These are phyloP conservation scores for Drosophila murphyi DNA, from an alignment of 1,140 invertebrate species.

Conservation along the genomic window DNA sequence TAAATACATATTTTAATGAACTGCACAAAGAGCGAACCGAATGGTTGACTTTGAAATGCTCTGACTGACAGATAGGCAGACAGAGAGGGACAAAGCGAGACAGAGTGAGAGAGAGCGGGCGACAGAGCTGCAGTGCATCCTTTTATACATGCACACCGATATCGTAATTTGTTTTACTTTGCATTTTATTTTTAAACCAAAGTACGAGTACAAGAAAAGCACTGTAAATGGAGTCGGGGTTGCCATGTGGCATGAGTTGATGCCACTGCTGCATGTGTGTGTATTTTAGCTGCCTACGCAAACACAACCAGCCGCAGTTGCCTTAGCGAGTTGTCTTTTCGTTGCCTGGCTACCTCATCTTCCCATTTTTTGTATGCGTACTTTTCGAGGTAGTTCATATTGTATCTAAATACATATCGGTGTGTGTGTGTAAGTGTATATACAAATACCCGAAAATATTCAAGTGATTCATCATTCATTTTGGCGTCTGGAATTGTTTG, in stretches of 20 bases:
- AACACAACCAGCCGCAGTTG: slow-evolving; percentile 29
- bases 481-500: slow-evolving; percentile 7
- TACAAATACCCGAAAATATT: neutral
- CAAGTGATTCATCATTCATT: slow-evolving; percentile 49
- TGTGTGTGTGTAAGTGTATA: neutral
- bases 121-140: slow-evolving; percentile 32
- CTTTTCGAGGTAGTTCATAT: slow-evolving; percentile 17
- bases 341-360: slow-evolving; percentile 1
- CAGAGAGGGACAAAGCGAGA: neutral
- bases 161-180: slow-evolving; percentile 53
- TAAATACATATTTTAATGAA: slow-evolving; percentile 51
- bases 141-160: slow-evolving; percentile 41
- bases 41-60: slow-evolving; percentile 32
- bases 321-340: slow-evolving; percentile 25
- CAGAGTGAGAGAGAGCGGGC: neutral
- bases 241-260: slow-evolving; percentile 32
- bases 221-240: slow-evolving; percentile 15
- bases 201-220: slow-evolving; percentile 18
- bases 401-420: neutral
- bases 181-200: slow-evolving; percentile 53
- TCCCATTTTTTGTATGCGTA: neutral
- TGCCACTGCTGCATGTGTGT: slow-evolving; percentile 13
- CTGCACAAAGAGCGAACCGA: slow-evolving; percentile 34
- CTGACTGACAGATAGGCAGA: slow-evolving; percentile 7
- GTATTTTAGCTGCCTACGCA: slow-evolving; percentile 28